Base-by-base conservation (phyloP, 2,113 vertebrate species). In the Rhinopomastus cyanomelas region DNA sequence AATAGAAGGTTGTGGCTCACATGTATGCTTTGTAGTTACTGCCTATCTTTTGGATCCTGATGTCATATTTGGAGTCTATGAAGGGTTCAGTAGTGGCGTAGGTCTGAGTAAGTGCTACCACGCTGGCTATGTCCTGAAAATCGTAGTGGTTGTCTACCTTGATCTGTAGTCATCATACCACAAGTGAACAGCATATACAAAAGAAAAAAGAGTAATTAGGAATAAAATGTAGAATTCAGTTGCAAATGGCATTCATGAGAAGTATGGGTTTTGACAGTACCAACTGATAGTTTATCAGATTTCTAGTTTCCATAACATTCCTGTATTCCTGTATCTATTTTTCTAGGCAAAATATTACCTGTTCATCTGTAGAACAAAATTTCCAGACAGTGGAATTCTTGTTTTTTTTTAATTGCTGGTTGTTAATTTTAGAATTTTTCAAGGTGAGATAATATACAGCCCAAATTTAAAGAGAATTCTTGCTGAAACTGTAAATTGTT, bases 101-200 rank as follows among this genome's bases (percentile, higher is more conserved):
- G 78, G 99, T 99, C 96, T 99, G 98, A 81, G 99, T 99, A 93
- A 99, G 98, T 69, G 99, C 99, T 89, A 99, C 99, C 96, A 99
- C 99, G 61, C 99, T 99, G 51, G 99, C 99, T 93, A 99, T 99
- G 96, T 99, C 99, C 97, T 99, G 99, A 97, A 99, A 99, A 97
- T 99, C 99, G 77, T 99, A 99, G 92, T 99, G 98, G 94, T 99
- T 99, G 96, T 99, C 99, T 94, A 99, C 98, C 95, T 99, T 99
- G 94, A 99, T 99, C 99, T 99, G 94, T 49, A 83, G 48, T 93
- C 91, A 94, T 17, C 91, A 71, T 66, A 60, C 60, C 92, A 92
- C 46, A 67, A 64, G 49, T 59, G 89, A 87, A 93, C 69, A 77
- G 81, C 85, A 81, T 20, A 75, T 25, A 84, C 83, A 87, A 94